Base-by-base conservation (phyloP, 64 coral and sea anemone genomes). In the Pocillopora damicornis region DNA sequence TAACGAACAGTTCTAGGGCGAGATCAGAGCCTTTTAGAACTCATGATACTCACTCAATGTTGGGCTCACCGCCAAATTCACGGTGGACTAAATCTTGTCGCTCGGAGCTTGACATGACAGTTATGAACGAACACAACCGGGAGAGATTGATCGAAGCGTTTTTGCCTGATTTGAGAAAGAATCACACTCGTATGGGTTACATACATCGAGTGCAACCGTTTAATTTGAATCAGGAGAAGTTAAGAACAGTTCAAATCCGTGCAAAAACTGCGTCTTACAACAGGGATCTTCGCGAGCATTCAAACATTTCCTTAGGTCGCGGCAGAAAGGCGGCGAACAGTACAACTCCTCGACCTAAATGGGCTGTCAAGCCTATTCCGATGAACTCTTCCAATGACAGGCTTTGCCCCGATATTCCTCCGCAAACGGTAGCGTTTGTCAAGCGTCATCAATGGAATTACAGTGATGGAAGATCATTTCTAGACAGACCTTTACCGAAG, bases 171-270 rank as follows among this genome's bases (percentile, higher is more conserved):
- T 79, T 96, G 7, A 76, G 88, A 13, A 82, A 88, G 37, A 83
- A 90, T 36, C 94, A 96, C 74, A 89, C 94, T 0, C 17, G 83
- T 57, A 96, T 96, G 88, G 91, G 88, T 0, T 96, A 78, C 15
- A 37, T 76, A 15, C 80, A 96, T 17, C 72, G 74, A n/a, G 91
- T 90, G 6, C 37, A 45, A 4, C 77, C 91, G 11, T 96, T 96
- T 76, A 96, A 93, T 37, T 59, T 96, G 5, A 96, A 96, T 75
- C 88, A 77, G 22, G 95, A 98, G 68, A 98, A 88, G 20, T 92
- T 98, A 2, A 94, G 93, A 74, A 98, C 91, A n/a, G 89, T 98
- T 73, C 95, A 98, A 80, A 91, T 98, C 14, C 92, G 95, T 61
- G 79, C 91, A 38, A 94, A 98, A 89, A 94, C 92, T 17, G 60